Evolutionary conservation across 2,888 invertebrate genomes (phyloP).

Genomic region (Tenthredo distinguenda): DNA sequence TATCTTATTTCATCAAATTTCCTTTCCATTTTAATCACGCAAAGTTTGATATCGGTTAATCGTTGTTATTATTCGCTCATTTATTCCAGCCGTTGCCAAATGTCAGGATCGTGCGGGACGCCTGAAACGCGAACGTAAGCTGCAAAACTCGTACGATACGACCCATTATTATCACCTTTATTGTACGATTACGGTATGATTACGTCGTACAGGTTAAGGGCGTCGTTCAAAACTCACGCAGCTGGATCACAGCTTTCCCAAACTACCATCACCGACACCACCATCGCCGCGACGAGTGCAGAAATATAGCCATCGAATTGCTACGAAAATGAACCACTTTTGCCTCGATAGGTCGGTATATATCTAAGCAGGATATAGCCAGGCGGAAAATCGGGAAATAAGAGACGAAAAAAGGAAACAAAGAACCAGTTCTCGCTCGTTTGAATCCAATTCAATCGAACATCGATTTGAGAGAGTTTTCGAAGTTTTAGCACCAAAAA

Average conservation of each 20-base stretch:
- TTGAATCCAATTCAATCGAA: neutral
- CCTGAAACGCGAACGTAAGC: neutral
- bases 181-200: slow-evolving; percentile 29
- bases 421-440: neutral
- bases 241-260: neutral
- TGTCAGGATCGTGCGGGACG: neutral
- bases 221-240: slow-evolving; percentile 21
- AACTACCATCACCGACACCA: neutral
- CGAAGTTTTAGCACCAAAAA: neutral
- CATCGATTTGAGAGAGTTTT: neutral
- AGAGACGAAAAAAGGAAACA: neutral
- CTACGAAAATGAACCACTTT: slow-evolving; percentile 34
- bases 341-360: neutral
- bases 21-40: neutral
- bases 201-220: slow-evolving; percentile 34
- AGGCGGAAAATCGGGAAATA: neutral
- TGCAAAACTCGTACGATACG: neutral
- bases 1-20: neutral
- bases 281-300: neutral
- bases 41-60: neutral
- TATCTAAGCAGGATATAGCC: neutral
- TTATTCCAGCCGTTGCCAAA: neutral
- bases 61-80: neutral
- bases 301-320: slow-evolving; percentile 1
- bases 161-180: slow-evolving; percentile 29